Evolutionary conservation across 2,113 vertebrate genomes (phyloP).

Genomic region (Leiothrix lutea): DNA sequence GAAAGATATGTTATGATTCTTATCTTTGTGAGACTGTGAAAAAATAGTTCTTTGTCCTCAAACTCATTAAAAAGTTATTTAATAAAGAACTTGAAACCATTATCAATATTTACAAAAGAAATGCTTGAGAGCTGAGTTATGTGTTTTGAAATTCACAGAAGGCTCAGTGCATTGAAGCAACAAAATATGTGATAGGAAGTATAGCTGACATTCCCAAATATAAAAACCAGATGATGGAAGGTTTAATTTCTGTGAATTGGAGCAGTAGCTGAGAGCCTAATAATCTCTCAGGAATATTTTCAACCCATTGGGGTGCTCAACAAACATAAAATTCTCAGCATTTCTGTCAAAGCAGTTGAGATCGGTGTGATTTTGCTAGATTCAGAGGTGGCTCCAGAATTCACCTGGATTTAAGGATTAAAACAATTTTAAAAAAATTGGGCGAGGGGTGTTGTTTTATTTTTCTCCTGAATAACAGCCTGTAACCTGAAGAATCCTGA

Average conservation of each 20-base stretch:
- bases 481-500: not conserved
- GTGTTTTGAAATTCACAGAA: constrained; percentile 71
- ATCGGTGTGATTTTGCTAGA: not conserved
- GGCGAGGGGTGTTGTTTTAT: rapidly evolving
- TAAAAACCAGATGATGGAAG: constrained; percentile 77
- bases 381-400: not conserved
- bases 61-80: constrained; percentile 77
- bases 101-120: constrained; percentile 78
- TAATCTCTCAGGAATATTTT: constrained; percentile 49
- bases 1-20: constrained; percentile 73
- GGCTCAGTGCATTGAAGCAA: constrained; percentile 62
- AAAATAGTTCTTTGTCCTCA: constrained; percentile 72
- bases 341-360: constrained; percentile 40
- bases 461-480: not conserved
- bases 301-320: not conserved
- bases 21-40: constrained; percentile 71
- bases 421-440: not conserved
- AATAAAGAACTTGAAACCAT: constrained; percentile 78
- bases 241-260: constrained; percentile 65
- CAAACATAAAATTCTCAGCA: not conserved
- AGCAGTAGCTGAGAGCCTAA: constrained; percentile 60
- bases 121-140: constrained; percentile 72
- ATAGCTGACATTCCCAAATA: constrained; percentile 72
- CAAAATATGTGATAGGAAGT: constrained; percentile 65
- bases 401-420: not conserved